Evolutionary conservation across 1,140 invertebrate genomes (phyloP), one percentile per base, ranked within the genome.

Genomic region (Elysia chlorotica): DNA sequence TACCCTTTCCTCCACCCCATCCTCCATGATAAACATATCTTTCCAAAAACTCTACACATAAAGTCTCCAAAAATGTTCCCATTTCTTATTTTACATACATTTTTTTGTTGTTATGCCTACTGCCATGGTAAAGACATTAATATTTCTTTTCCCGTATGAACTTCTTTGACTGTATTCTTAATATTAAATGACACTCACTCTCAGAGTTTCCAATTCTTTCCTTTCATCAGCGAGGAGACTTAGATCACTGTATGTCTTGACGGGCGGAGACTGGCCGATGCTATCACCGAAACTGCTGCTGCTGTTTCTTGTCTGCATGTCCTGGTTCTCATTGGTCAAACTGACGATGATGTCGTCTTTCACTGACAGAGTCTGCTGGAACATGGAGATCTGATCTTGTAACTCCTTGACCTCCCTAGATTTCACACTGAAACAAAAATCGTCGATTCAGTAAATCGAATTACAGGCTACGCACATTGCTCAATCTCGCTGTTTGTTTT

Each of bases 331-430:
- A 78, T 88, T 83, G 31, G 86, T 86, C 62, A 88, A 74, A 19
- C 78, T 75, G 17, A 86, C 79, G 25, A 89, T 80, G 28, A 82
- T 79, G 48, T 87, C 79, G 75, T 88, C 87, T 77, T 88, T 88
- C 33, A 83, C 85, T 59, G 74, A 73, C 21, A 89, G 72, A 76
- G 85, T 85, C 37, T 88, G 85, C 68, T 87, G 74, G 69, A 82
- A 86, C 79, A 88, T 83, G 14, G 71, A 72, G 41, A 83, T 76
- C 62, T 87, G 81, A n/a, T 86, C 84, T 33, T 74, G 65, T 6
- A 87, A 66, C 19, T 77, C 66, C n/a, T 74, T 35, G 28, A 80
- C 41, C 63, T 83, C 80, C n/a, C 38, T 70, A 28, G 25, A n/a
- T 19, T 57, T 17, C 21, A 71, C 31, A 57, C 71, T 79, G 73